Percentiles rank a stretch among this genome's conserved stretches.
Conservation (phyloP, 2,888 invertebrate species). For the Hemistola chrysoprasaria region DNA sequence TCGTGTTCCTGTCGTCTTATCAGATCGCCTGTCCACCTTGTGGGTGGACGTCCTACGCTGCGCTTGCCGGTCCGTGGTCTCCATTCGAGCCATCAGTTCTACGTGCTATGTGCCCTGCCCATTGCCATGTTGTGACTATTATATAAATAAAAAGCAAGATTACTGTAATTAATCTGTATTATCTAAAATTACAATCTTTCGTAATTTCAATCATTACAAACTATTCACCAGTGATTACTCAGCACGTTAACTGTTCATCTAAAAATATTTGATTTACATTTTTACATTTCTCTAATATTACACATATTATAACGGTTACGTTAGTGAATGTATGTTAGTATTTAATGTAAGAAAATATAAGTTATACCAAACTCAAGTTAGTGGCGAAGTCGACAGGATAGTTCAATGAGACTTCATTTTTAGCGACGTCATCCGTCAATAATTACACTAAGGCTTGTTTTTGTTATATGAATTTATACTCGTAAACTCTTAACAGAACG, state of each 20-base stretch:
- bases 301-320: conserved; percentile 8
- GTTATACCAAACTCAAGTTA: background rate
- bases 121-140: too few species aligned
- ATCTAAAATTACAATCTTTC: conserved; percentile 80
- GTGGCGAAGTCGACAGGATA: background rate
- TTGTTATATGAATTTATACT: too few species aligned
- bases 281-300: conserved; percentile 48
- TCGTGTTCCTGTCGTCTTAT: too few species aligned
- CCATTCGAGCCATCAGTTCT: too few species aligned
- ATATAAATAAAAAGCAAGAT: conserved; percentile 11
- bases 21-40: too few species aligned
- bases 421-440: too few species aligned
- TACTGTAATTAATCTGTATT: conserved; percentile 70
- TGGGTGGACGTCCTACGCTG: too few species aligned
- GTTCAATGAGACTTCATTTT: too few species aligned
- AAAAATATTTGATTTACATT: conserved; percentile 78
- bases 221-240: conserved; percentile 66
- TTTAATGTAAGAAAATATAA: conserved; percentile 1
- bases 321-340: conserved; percentile 1
- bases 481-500: too few species aligned
- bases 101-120: too few species aligned
- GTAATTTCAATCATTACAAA: conserved; percentile 69
- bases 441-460: too few species aligned
- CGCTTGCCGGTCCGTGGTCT: too few species aligned
- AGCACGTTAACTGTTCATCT: conserved; percentile 65